Conservation (phyloP, 1,140 invertebrate genomes). For the Stegodyphus mimosarum region DNA sequence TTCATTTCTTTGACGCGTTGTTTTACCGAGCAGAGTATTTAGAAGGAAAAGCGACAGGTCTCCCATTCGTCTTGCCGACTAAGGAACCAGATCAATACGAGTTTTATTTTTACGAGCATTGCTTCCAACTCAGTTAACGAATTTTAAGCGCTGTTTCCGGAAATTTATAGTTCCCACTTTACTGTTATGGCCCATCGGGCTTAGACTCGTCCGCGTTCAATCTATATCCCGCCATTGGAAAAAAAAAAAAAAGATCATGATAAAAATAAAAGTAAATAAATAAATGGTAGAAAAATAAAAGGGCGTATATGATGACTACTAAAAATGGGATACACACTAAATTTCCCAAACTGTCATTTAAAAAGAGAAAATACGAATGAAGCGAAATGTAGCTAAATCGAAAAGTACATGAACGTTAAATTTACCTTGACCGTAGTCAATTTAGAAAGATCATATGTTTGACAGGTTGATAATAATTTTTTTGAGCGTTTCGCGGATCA, state of each 20-base stretch:
- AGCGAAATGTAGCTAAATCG: conserved; percentile 25
- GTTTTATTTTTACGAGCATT: conserved; percentile 57
- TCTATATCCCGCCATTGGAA: conserved; percentile 19
- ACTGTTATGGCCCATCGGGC: conserved; percentile 53
- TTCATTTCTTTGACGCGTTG: too few species aligned
- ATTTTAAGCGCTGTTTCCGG: conserved; percentile 55
- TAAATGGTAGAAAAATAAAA: conserved; percentile 39
- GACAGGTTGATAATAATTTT: conserved; percentile 44
- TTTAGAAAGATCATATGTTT: conserved; percentile 45
- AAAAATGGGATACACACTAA: conserved; percentile 46
- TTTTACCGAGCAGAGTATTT: too few species aligned
- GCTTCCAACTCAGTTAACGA: conserved; percentile 45
- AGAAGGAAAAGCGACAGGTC: too few species aligned
- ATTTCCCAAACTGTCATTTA: conserved; percentile 42
- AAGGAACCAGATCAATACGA: conserved; percentile 46
- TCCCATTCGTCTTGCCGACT: too few species aligned
- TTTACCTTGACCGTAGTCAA: conserved; percentile 47
- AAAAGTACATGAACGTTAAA: conserved; percentile 34
- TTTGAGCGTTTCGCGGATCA: conserved; percentile 26
- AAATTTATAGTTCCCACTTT: conserved; percentile 58
- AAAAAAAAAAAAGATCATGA: conserved; percentile 47
- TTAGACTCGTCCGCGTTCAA: conserved; percentile 29
- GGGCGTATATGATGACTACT: conserved; percentile 41
- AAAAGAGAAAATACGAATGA: conserved; percentile 34
- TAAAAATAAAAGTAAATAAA: conserved; percentile 11